phyloP scores from a whole-genome alignment of 2,113 vertebrate species.

The Labeo rohita region DNA sequence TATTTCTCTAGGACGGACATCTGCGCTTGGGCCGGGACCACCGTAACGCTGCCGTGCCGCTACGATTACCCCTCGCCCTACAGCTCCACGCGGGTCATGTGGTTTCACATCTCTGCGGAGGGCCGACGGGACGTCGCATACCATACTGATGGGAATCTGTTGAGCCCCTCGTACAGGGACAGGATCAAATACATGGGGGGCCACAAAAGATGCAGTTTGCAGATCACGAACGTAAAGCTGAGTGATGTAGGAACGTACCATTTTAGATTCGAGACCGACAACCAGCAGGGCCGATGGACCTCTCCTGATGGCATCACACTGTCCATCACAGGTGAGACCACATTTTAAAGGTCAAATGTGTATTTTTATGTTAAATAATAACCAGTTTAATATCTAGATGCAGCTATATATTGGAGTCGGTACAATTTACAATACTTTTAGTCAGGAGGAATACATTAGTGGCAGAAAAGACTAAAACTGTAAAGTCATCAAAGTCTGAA shows the following conservation, averaged over 20 bases:
- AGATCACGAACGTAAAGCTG: constrained; percentile 70
- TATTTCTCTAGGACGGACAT: constrained; percentile 75
- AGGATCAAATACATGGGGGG: constrained; percentile 66
- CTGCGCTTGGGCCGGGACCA: constrained; percentile 78
- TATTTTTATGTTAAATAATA: not conserved
- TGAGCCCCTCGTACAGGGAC: constrained; percentile 74
- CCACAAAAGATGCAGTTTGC: constrained; percentile 64
- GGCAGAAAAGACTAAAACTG: not conserved
- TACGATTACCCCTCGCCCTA: constrained; percentile 77
- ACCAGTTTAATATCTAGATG: not conserved
- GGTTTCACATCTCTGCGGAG: constrained; percentile 75
- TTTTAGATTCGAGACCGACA: constrained; percentile 79
- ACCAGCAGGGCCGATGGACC: constrained; percentile 75
- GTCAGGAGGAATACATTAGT: not conserved
- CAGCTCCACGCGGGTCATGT: constrained; percentile 74
- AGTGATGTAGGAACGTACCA: constrained; percentile 78
- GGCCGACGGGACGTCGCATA: constrained; percentile 71
- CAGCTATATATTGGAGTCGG: not conserved
- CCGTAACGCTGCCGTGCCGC: constrained; percentile 75
- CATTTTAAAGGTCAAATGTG: not conserved
- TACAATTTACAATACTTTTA: not conserved
- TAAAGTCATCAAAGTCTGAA: no score
- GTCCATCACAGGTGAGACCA: constrained; percentile 70
- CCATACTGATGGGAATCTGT: constrained; percentile 69
- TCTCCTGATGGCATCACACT: constrained; percentile 73